phyloP scores from a whole-genome alignment of 2,113 vertebrate genomes.

The Dasyprocta punctata region DNA sequence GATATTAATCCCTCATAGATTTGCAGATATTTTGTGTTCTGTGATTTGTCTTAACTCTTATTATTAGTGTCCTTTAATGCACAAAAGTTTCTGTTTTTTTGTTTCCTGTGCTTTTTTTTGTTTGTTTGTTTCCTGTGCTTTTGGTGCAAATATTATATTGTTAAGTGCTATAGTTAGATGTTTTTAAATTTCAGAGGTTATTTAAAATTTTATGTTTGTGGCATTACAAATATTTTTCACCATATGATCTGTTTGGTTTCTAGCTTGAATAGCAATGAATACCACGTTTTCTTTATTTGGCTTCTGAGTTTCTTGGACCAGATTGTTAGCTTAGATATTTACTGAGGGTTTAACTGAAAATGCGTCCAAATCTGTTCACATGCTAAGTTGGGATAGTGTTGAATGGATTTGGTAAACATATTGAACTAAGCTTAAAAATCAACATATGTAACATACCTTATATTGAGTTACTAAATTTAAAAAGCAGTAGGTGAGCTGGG shows the following conservation, averaged over 20 bases:
- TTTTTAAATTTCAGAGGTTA: background rate
- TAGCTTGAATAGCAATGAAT: background rate
- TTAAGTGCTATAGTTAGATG: background rate
- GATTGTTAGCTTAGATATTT: conserved; percentile 1
- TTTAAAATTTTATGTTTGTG: background rate
- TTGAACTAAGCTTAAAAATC: background rate
- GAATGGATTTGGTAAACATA: conserved; percentile 29
- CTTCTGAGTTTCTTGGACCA: conserved; percentile 15
- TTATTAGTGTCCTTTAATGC: conserved; percentile 12
- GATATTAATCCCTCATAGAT: background rate
- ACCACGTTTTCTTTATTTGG: background rate
- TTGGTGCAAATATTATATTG: conserved; percentile 10
- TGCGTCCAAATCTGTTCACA: background rate
- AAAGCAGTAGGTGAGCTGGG: background rate
- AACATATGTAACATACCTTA: background rate
- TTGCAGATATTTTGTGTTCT: background rate
- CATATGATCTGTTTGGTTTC: background rate
- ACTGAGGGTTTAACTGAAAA: conserved; percentile 35
- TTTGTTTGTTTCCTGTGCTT: background rate
- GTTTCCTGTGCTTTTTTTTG: background rate
- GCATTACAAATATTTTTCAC: conserved; percentile 2
- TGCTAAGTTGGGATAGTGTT: conserved; percentile 16
- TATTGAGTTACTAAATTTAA: background rate
- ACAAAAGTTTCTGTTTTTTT: background rate
- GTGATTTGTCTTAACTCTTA: conserved; percentile 20